Evolutionary conservation across 2,797 vertebrate species (phyloP).

Genomic region (Peromyscus nudipes): DNA sequence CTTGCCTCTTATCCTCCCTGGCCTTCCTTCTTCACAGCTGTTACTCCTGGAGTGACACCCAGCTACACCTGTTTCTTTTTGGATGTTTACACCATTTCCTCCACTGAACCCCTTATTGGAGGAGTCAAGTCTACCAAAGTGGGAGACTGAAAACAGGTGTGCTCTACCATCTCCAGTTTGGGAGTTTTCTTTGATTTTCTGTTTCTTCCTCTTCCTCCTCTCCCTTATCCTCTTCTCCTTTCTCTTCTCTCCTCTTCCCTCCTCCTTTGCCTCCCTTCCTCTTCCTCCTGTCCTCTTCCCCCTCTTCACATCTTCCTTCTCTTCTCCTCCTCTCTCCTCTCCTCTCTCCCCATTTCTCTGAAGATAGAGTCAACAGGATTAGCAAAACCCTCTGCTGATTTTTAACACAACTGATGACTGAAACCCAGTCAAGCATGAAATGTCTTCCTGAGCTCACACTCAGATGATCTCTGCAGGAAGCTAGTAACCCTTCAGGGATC

Average conservation of each 20-base stretch:
- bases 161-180: background rate
- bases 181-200: background rate
- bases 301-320: background rate
- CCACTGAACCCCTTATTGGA: background rate
- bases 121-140: background rate
- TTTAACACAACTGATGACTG: constrained; percentile 63
- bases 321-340: background rate
- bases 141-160: background rate
- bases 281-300: background rate
- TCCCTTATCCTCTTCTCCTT: no score
- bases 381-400: constrained; percentile 53
- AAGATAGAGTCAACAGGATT: constrained; percentile 27
- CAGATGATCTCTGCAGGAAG: background rate
- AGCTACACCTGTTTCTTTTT: background rate
- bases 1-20: background rate
- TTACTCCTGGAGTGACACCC: background rate
- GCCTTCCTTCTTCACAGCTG: background rate
- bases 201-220: background rate
- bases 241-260: no score
- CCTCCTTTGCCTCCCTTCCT: no score
- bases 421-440: constrained; percentile 49
- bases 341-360: constrained; percentile 14
- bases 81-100: background rate
- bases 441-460: constrained; percentile 29
- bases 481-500: constrained; percentile 14